These are phyloP conservation scores for Tetramorium parvispinum DNA, from an alignment of 1,140 invertebrate genomes.

Conservation along the genomic window DNA sequence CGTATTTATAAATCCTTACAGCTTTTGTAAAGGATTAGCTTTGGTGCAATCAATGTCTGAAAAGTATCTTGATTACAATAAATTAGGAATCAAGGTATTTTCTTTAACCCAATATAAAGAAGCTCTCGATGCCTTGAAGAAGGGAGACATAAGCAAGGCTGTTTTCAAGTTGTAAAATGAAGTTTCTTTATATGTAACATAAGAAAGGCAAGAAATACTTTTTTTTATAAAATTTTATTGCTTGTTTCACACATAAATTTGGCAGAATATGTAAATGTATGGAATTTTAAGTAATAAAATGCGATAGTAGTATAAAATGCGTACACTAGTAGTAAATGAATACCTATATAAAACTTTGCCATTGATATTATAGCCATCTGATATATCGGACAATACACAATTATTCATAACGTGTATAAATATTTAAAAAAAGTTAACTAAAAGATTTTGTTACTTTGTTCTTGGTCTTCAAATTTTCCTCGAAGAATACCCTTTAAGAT, in stretches of 20 bases:
- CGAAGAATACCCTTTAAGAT: no score
- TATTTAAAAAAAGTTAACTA: no score
- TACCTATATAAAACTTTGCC: constrained; percentile 6
- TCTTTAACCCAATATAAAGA: constrained; percentile 87
- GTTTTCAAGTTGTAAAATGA: constrained; percentile 87
- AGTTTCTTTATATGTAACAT: neutral
- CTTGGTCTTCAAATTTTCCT: no score
- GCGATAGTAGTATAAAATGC: constrained; percentile 15
- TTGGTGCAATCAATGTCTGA: constrained; percentile 88
- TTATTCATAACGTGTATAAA: constrained; percentile 8
- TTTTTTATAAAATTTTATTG: constrained; percentile 46
- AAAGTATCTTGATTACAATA: constrained; percentile 88
- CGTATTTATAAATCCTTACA: constrained; percentile 89
- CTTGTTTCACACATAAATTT: constrained; percentile 8
- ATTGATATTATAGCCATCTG: neutral
- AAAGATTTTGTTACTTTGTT: no score
- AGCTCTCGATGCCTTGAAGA: no score
- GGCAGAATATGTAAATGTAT: neutral
- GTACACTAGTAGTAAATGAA: neutral
- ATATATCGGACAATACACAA: neutral
- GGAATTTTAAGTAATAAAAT: constrained; percentile 24
- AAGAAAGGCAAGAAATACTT: neutral
- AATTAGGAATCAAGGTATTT: constrained; percentile 88
- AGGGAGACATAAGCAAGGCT: no score
- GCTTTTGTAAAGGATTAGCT: constrained; percentile 88